Percentiles rank a stretch among this genome's conserved stretches.
Evolutionary conservation across 2,888 invertebrate species (phyloP).

Genomic region (Mythimna loreyi): DNA sequence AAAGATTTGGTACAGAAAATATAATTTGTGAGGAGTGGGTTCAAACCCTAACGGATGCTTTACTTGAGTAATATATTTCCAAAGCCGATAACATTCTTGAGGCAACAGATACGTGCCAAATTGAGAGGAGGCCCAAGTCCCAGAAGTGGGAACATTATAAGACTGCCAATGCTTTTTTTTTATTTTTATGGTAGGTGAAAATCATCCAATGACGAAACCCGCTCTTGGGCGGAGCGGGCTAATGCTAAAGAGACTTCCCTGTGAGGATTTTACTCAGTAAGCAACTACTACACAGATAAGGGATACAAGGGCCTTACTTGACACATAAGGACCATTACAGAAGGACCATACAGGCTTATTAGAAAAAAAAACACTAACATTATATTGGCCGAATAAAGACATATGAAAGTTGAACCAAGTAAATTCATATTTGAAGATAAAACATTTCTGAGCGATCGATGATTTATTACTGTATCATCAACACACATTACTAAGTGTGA

Average conservation of each 20-base stretch:
- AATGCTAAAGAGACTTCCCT: not conserved
- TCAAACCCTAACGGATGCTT: no score
- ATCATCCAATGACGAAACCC: no score
- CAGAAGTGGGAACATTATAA: no score
- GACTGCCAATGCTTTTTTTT: no score
- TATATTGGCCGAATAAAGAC: not conserved
- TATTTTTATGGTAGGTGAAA: no score
- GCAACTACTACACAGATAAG: not conserved
- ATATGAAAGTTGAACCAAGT: not conserved
- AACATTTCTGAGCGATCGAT: not conserved
- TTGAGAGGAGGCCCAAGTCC: no score
- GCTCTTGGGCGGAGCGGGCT: no score
- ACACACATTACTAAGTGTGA: not conserved
- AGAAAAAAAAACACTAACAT: not conserved
- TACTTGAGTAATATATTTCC: no score
- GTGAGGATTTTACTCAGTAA: not conserved
- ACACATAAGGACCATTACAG: no score
- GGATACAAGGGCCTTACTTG: not conserved
- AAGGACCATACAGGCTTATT: not conserved
- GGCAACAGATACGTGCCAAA: no score
- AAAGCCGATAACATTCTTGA: no score
- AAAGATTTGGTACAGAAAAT: not conserved
- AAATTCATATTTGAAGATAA: slow-evolving; percentile 1
- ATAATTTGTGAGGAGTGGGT: no score
- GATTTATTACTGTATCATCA: slow-evolving; percentile 2